A percentile compares a stretch with the other conserved stretches of the same genome.
Evolutionary conservation across 2,888 invertebrate genomes (phyloP).

Genomic region (Drosophila testacea): DNA sequence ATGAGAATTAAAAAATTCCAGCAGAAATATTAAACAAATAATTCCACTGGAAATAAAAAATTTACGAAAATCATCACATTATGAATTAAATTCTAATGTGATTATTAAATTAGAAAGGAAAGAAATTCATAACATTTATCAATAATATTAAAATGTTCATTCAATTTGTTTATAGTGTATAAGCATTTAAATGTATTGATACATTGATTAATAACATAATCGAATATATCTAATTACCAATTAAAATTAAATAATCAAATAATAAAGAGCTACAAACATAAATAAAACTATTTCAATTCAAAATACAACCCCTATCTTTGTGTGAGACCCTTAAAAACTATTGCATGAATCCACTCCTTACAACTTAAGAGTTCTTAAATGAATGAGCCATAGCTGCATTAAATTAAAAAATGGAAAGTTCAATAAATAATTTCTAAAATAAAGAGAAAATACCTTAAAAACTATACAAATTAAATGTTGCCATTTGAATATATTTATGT

Average conservation of each 20-base stretch:
- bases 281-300: neutral
- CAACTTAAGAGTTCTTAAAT: slow-evolving; percentile 9
- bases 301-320: neutral
- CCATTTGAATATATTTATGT: slow-evolving; percentile 32
- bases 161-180: slow-evolving; percentile 30
- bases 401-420: neutral
- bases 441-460: neutral
- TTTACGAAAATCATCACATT: slow-evolving; percentile 24
- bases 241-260: slow-evolving; percentile 9
- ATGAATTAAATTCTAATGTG: slow-evolving; percentile 69
- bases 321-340: neutral
- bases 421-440: neutral
- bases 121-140: slow-evolving; percentile 15
- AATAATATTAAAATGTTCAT: slow-evolving; percentile 33
- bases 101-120: slow-evolving; percentile 48
- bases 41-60: slow-evolving; percentile 73
- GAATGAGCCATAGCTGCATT: slow-evolving; percentile 1
- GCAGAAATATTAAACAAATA: slow-evolving; percentile 32
- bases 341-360: neutral
- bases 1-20: slow-evolving; percentile 27
- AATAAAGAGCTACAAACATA: neutral
- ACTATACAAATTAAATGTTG: slow-evolving; percentile 40
- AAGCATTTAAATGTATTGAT: slow-evolving; percentile 20
- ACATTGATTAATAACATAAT: slow-evolving; percentile 6
- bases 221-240: slow-evolving; percentile 3